Base-by-base conservation (phyloP, 2,113 vertebrate species). In the Platichthys stellatus region DNA sequence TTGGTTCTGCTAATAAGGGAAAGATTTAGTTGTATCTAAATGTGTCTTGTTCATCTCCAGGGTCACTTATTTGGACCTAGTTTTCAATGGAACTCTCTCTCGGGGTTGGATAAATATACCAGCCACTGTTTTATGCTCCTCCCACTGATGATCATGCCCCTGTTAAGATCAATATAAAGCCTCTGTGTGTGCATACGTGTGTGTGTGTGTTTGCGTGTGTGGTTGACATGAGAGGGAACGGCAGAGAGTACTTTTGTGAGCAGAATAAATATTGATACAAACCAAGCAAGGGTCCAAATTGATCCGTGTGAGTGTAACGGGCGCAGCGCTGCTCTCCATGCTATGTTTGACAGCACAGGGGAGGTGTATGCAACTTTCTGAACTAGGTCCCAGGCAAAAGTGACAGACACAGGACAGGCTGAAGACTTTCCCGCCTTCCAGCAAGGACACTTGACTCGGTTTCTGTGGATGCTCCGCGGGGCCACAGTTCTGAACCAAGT, bases 211-310 rank as follows among this genome's bases (percentile, higher is more conserved):
- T 20, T 58, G 35, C 11, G 21, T 74, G 74, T 63, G 76, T 76
- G 78, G 83, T 58, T 76, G 74, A 76, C 71, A 86, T 76, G 89
- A 88, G 81, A 79, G 82, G 69, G 82, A 88, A 80, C 64, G 35
- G 86, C 86, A 86, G 86, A 69, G 89, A 86, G 91, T 85, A 86
- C 83, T 83, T 81, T 81, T 91, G 89, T 88, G 89, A 88, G 84
- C 6, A 31, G 31, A 31, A 31, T 93, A 94, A 94, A 94, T 94
- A 93, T 93, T 93, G 93, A 94, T 92, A 93, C 91, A 91, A 89
- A 92, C 83, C 69, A 85, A 90, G 91, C 91, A 85, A 88, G 85
- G 86, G 86, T 91, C 87, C 81, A 86, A 54, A 92, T 93, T 93
- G 90, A 93, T 94, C 85, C 38, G 73, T 45, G 69, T 21, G 78